Base-by-base conservation (phyloP, 2,797 vertebrate species). In the Microhierax caerulescens region DNA sequence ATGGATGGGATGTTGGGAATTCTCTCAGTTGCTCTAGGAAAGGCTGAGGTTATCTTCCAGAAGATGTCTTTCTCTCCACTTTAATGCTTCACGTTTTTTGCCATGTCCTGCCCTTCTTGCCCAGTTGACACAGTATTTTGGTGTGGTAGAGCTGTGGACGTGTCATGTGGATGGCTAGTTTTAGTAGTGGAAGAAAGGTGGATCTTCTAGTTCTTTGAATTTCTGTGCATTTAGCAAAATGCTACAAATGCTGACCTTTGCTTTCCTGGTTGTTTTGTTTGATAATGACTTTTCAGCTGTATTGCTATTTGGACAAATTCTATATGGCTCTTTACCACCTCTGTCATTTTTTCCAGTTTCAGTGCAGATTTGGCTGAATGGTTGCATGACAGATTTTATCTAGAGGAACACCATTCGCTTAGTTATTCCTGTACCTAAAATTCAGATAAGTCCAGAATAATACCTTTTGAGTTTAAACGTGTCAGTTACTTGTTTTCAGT, bases 71-170 rank as follows among this genome's bases (percentile, higher is more conserved):
- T 60, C 34, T 77, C 45, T 88, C 27, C 13, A 2, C 30, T 75
- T 90, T 17, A 11, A 5, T 57, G 13, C 14, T 78, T 88, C 32
- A 15, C 2, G 3, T 5, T 51, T 77, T 65, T 16, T 86, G 20
- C 27, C 2, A 0, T 50, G 10, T 70, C 36, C 43, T 3, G 2
- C 39, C 9, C 5, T 73, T 74, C 60, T 48, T 0, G 0, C 24
- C 13, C 43, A 20, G 9, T 23, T 70, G 39, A 39, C 22, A 4
- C 7, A 24, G 8, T 53, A 5, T 67, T 77, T 53, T 21, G 39
- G 13, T 50, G 27, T 57, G 48, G 37, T 64, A 60, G 56, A 30
- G 18, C 24, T 74, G 7, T 79, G 67, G 8, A 5, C 36, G 25
- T 72, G 39, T 47, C 24, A 13, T n/a, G n/a, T n/a, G n/a, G n/a